Conservation (phyloP, 1,140 invertebrate genomes). For the Planococcus citri region DNA sequence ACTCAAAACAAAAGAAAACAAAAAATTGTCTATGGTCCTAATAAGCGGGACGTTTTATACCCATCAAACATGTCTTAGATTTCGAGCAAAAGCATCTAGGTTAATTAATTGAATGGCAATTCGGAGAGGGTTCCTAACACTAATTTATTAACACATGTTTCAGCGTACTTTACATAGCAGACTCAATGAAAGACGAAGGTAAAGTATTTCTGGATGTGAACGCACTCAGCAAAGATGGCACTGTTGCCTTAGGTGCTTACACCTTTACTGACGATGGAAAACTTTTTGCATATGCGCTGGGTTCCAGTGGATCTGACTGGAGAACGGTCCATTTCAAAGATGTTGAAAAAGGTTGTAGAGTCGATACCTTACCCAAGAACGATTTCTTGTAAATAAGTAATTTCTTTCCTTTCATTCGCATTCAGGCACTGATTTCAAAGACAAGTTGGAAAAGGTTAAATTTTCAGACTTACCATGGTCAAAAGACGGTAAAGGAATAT, state of each 20-base stretch:
- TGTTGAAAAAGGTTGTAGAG: conserved; percentile 59
- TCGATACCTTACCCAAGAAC: conserved; percentile 16
- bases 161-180: conserved; percentile 87
- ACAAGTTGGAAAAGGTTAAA: conserved; percentile 81
- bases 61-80: too few species aligned
- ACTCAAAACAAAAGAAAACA: too few species aligned
- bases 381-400: neutral
- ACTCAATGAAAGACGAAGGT: conserved; percentile 62
- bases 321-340: conserved; percentile 73
- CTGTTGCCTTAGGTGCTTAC: conserved; percentile 62
- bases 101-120: neutral
- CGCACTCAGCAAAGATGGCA: conserved; percentile 81
- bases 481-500: conserved; percentile 86
- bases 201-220: conserved; percentile 94
- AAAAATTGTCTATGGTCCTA: too few species aligned
- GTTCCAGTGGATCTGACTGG: conserved; percentile 91
- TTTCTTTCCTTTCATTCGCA: conserved; percentile 28
- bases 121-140: too few species aligned
- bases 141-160: too few species aligned
- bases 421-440: conserved; percentile 72
- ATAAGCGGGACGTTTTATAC: too few species aligned
- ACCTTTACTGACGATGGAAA: conserved; percentile 83
- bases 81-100: too few species aligned
- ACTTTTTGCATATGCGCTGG: conserved; percentile 82
- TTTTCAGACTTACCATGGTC: conserved; percentile 87